phyloP scores from a whole-genome alignment of 2,797 vertebrate genomes.

The Karalla daura region DNA sequence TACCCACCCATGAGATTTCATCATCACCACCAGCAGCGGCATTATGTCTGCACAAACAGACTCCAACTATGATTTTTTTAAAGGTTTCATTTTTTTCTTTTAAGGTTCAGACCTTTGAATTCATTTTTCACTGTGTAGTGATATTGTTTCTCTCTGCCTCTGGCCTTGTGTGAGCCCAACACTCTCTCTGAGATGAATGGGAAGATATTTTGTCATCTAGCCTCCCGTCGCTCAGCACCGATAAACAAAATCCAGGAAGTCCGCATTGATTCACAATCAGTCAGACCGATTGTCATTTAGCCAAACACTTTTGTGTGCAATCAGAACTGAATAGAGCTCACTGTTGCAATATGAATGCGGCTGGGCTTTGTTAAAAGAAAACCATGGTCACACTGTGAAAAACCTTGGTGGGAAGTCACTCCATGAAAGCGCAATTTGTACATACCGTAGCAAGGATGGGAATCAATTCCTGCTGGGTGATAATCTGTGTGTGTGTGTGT shows the following conservation, averaged over 20 bases:
- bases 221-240: neutral
- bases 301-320: neutral
- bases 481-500: slow-evolving; percentile 7
- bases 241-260: slow-evolving; percentile 16
- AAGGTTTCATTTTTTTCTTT: too few species aligned
- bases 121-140: neutral
- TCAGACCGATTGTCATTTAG: neutral
- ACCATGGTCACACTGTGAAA: neutral
- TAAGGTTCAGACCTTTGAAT: slow-evolving; percentile 1
- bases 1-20: neutral
- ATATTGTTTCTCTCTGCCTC: slow-evolving; percentile 10
- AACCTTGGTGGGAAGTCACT: slow-evolving; percentile 1
- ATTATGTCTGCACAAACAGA: slow-evolving; percentile 15
- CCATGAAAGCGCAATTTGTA: slow-evolving; percentile 28
- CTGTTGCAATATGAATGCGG: neutral
- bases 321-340: slow-evolving; percentile 4
- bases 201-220: slow-evolving; percentile 11
- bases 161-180: slow-evolving; percentile 10
- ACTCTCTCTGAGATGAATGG: slow-evolving; percentile 19
- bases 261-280: neutral
- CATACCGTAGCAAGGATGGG: slow-evolving; percentile 14
- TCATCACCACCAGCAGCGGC: neutral
- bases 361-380: slow-evolving; percentile 13
- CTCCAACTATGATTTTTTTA: slow-evolving; percentile 12
- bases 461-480: slow-evolving; percentile 13